Percentiles rank a stretch among this genome's conserved stretches.
These are phyloP conservation scores for Mesocentrotus franciscanus DNA, from an alignment of 53 echinoderm and acorn worm species.

Conservation along the genomic window DNA sequence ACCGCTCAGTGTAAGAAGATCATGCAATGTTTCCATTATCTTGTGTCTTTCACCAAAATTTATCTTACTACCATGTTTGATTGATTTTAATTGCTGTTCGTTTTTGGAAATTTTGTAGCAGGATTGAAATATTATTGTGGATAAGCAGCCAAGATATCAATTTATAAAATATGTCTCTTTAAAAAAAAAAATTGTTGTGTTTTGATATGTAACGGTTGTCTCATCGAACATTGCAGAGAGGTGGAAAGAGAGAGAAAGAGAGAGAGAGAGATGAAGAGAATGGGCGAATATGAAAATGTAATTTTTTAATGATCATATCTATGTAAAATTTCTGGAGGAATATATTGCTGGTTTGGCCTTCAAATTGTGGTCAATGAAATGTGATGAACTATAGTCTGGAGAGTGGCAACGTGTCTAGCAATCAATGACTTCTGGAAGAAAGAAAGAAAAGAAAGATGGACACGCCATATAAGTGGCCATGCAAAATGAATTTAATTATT, in stretches of 20 bases:
- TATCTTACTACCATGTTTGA: background rate
- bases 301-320: too few relatives aligned
- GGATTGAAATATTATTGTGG: background rate
- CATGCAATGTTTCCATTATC: conserved; percentile 2
- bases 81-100: background rate
- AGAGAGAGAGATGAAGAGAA: background rate
- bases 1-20: background rate
- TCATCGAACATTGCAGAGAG: background rate
- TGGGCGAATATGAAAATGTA: too few relatives aligned
- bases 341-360: background rate
- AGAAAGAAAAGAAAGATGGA: too few relatives aligned
- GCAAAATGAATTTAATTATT: too few relatives aligned
- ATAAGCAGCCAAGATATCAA: background rate
- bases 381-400: too few relatives aligned
- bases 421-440: too few relatives aligned
- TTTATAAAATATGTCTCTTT: background rate
- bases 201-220: too few relatives aligned
- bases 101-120: background rate
- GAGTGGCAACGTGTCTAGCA: too few relatives aligned
- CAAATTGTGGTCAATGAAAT: background rate
- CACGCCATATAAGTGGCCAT: too few relatives aligned
- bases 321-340: background rate
- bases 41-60: conserved; percentile 16
- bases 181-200: background rate
- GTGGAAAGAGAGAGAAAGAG: background rate